Evolutionary conservation across 2,888 invertebrate genomes (phyloP), one percentile per base, ranked within the genome.

Genomic region (Drosophila demipolita): DNA sequence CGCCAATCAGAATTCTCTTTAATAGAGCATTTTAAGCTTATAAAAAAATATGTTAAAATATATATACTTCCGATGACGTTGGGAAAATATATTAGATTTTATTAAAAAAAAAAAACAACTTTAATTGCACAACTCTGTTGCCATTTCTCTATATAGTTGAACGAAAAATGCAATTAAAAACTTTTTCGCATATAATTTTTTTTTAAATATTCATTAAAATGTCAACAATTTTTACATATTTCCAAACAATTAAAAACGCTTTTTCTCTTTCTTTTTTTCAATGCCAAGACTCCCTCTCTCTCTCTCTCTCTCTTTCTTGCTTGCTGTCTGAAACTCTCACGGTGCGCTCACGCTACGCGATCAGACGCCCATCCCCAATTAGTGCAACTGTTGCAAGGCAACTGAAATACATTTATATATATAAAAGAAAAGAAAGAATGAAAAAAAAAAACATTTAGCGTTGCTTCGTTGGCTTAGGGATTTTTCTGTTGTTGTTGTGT

Each of bases 381-480:
- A 66, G 29, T 75, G 71, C 80, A 79, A 79, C 77, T 66, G 54
- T 36, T 60, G 71, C 80, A 72, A 57, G 42, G 38, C 33, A n/a
- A 17, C 49, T 50, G 50, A 54, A 29, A 50, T 50, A 64, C 59
- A 50, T 29, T 29, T 29, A 35, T 32, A 40, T 15, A 53, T 54
- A 75, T 60, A 61, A 58, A 74, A 65, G 26, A 29, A 53, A 70
- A 70, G 74, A 67, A 65, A 73, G 26, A 49, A 35, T n/a, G 48
- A 66, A 73, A 82, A 65, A 64, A 77, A 73, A 65, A 64, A 77
- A 73, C 69, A 76, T 81, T 81, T 75, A 70, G 78, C 63, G 59
- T 52, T 52, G 63, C 59, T 60, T 73, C 48, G 75, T 57, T 70
- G 66, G 71, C 64, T 50, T 66, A 74, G 74, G 81, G 83, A 73